phyloP scores from a whole-genome alignment of 2,113 vertebrate genomes.

The Hipposideros armiger region DNA sequence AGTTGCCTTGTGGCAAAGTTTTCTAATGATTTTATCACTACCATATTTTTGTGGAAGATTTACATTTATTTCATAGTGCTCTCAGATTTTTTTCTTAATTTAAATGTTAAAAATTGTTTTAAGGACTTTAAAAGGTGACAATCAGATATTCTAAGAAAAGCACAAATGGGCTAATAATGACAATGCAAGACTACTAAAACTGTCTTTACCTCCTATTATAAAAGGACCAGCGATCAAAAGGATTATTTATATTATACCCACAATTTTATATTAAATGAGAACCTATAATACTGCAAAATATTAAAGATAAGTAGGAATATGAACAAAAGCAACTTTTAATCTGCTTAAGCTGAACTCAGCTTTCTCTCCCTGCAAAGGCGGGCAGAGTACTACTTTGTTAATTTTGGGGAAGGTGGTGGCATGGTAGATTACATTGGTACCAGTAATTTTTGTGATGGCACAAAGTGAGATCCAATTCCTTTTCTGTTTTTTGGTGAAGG shows the following conservation, averaged over 20 bases:
- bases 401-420: neutral
- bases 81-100: neutral
- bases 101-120: conserved; percentile 12
- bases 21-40: conserved; percentile 21
- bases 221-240: neutral
- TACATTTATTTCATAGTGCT: neutral
- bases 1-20: neutral
- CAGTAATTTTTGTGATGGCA: neutral
- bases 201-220: neutral
- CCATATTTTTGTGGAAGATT: conserved; percentile 9
- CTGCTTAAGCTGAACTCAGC: neutral
- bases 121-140: conserved; percentile 26
- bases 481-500: neutral
- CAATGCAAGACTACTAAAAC: neutral
- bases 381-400: neutral
- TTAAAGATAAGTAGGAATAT: neutral
- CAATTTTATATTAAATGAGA: conserved; percentile 1
- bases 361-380: neutral
- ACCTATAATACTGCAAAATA: neutral
- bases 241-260: neutral
- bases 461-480: neutral
- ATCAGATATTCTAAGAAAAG: neutral
- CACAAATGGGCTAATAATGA: neutral
- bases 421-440: neutral
- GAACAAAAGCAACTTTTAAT: neutral